A percentile compares a stretch with the other conserved stretches of the same genome.
Evolutionary conservation across 2,113 vertebrate genomes (phyloP).

Genomic region (Hirundichthys speculiger): DNA sequence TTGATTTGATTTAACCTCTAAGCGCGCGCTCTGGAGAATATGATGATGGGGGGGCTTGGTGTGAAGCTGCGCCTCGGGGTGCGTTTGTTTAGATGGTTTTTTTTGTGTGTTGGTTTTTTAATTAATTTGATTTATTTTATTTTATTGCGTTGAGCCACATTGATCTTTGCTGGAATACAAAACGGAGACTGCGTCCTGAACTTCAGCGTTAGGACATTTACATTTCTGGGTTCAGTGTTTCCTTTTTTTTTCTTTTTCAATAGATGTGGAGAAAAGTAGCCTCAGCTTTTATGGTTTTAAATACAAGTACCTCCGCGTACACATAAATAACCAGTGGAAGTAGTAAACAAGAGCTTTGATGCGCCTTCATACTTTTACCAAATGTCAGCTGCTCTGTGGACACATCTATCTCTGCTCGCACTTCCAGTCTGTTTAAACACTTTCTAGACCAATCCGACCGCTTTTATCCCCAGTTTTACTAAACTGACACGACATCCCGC

Average conservation of each 20-base stretch:
- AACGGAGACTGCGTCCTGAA: not conserved
- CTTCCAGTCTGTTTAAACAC: too few relatives aligned
- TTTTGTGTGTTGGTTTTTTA: too few relatives aligned
- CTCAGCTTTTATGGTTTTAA: not conserved
- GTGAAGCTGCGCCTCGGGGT: slow-evolving; percentile 77
- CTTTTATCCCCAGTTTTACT: too few relatives aligned
- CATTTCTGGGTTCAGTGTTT: too few relatives aligned
- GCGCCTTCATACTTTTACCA: slow-evolving; percentile 42
- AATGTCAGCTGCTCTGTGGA: slow-evolving; percentile 18
- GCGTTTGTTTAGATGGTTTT: slow-evolving; percentile 82
- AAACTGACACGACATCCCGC: too few relatives aligned
- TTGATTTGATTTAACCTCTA: slow-evolving; percentile 66
- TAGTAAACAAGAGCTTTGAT: slow-evolving; percentile 25
- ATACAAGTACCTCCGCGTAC: not conserved
- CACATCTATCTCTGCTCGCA: too few relatives aligned
- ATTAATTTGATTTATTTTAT: too few relatives aligned
- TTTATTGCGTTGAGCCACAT: slow-evolving; percentile 82
- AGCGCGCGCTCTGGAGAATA: slow-evolving; percentile 67
- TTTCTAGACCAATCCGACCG: too few relatives aligned
- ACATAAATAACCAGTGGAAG: slow-evolving; percentile 11
- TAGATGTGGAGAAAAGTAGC: not conserved
- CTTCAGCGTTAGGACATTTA: too few relatives aligned
- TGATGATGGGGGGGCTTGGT: slow-evolving; percentile 45
- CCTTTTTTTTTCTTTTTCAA: too few relatives aligned
- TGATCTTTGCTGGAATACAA: slow-evolving; percentile 79